Conservation (phyloP, 2,888 invertebrate genomes). For the Gerris lacustris region DNA sequence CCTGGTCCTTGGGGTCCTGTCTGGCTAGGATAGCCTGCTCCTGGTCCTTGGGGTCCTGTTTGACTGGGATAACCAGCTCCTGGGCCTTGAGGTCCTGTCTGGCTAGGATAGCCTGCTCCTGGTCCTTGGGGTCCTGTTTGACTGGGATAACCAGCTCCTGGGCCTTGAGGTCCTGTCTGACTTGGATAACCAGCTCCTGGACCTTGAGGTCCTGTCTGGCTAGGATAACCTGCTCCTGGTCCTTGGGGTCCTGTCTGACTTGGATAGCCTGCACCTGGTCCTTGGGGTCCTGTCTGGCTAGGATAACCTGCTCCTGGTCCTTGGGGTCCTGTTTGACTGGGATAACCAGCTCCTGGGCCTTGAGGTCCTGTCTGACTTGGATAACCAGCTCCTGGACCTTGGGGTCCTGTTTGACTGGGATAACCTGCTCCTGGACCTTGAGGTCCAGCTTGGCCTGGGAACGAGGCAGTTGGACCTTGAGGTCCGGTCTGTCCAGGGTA, state of each 20-base stretch:
- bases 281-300: constrained; percentile 25
- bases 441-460: constrained; percentile 25
- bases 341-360: constrained; percentile 33
- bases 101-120: constrained; percentile 24
- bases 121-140: constrained; percentile 30
- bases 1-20: constrained; percentile 29
- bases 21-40: constrained; percentile 24
- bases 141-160: constrained; percentile 28
- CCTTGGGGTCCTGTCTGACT: constrained; percentile 30
- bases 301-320: constrained; percentile 24
- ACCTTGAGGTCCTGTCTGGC: constrained; percentile 30
- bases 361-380: constrained; percentile 29
- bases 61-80: constrained; percentile 23
- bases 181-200: constrained; percentile 24
- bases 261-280: constrained; percentile 17
- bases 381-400: constrained; percentile 25
- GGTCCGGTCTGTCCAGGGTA: constrained; percentile 29
- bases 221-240: constrained; percentile 21
- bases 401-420: constrained; percentile 28
- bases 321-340: constrained; percentile 31
- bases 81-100: constrained; percentile 26
- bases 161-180: constrained; percentile 33
- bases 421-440: constrained; percentile 29
- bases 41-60: constrained; percentile 29
- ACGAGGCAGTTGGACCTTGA: constrained; percentile 28